Evolutionary conservation across 1,140 invertebrate species (phyloP).

Genomic region (Glossosoma conforme): DNA sequence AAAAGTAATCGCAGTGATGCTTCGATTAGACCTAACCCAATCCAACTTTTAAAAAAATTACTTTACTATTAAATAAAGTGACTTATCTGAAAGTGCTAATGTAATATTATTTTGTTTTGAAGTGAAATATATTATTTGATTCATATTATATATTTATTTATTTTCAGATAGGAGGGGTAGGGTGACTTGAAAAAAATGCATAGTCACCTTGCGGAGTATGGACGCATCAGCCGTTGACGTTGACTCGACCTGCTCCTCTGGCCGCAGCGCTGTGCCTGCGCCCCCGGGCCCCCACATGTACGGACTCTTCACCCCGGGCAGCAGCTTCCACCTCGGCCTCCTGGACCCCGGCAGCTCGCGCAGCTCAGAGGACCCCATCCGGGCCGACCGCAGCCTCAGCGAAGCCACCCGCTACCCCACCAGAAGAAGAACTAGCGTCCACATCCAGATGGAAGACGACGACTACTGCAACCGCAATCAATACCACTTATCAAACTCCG

Average conservation of each 20-base stretch:
- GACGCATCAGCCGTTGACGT: conserved; percentile 6
- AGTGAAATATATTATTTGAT: too few relatives aligned
- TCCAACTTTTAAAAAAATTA: too few relatives aligned
- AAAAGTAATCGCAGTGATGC: too few relatives aligned
- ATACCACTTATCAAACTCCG: too few relatives aligned
- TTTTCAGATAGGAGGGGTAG: too few relatives aligned
- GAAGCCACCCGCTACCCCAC: conserved; percentile 2
- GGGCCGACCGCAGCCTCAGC: conserved; percentile 18
- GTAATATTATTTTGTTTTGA: too few relatives aligned
- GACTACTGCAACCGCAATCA: conserved; percentile 6
- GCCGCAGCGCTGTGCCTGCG: conserved; percentile 4
- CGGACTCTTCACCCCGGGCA: conserved; percentile 14
- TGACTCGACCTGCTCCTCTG: conserved; percentile 11
- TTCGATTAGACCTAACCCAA: too few relatives aligned
- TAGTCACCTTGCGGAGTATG: conserved; percentile 9
- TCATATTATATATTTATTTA: too few relatives aligned
- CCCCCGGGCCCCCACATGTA: too few relatives aligned
- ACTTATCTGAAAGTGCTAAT: too few relatives aligned
- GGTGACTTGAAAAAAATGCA: too few relatives aligned
- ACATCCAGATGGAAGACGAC: conserved; percentile 14
- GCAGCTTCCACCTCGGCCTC: conserved; percentile 10
- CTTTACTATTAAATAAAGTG: too few relatives aligned
- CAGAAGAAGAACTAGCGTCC: conserved; percentile 4
- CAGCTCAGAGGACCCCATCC: conserved; percentile 2
- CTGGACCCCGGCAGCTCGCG: conserved; percentile 2